Evolutionary conservation across 2,888 invertebrate genomes (phyloP).

Genomic region (Balanococcus diminutus): DNA sequence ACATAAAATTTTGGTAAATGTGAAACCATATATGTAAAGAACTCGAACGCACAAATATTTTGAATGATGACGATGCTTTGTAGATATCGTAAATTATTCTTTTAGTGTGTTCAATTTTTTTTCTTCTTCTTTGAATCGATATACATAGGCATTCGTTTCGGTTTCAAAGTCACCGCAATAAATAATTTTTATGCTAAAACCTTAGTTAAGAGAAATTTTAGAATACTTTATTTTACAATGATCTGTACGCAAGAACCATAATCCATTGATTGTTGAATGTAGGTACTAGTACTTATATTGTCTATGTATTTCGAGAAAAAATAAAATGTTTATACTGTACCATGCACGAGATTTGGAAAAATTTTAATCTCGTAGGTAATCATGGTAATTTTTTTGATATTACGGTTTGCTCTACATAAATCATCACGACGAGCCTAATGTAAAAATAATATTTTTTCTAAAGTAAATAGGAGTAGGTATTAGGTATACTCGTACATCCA

Average conservation of each 20-base stretch:
- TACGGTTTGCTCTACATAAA: neutral
- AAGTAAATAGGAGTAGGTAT: neutral
- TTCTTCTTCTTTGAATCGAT: neutral
- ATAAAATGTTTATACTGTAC: neutral
- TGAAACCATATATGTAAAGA: neutral
- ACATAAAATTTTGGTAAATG: slow-evolving; percentile 8
- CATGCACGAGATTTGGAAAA: neutral
- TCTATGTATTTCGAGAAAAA: neutral
- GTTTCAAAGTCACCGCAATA: neutral
- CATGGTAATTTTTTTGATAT: neutral
- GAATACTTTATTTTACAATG: neutral
- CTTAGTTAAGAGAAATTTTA: neutral
- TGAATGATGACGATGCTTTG: neutral
- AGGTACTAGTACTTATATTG: neutral
- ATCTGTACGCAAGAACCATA: neutral
- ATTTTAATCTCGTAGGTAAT: neutral
- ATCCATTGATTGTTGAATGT: neutral
- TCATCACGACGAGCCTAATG: neutral
- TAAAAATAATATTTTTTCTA: neutral
- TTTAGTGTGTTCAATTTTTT: neutral
- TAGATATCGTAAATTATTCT: neutral
- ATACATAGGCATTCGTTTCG: neutral
- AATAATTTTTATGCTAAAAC: neutral
- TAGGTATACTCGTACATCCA: too few species aligned
- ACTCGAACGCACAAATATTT: neutral